Evolutionary conservation across 2,797 vertebrate species (phyloP).

Genomic region (Etheostoma perlongum): DNA sequence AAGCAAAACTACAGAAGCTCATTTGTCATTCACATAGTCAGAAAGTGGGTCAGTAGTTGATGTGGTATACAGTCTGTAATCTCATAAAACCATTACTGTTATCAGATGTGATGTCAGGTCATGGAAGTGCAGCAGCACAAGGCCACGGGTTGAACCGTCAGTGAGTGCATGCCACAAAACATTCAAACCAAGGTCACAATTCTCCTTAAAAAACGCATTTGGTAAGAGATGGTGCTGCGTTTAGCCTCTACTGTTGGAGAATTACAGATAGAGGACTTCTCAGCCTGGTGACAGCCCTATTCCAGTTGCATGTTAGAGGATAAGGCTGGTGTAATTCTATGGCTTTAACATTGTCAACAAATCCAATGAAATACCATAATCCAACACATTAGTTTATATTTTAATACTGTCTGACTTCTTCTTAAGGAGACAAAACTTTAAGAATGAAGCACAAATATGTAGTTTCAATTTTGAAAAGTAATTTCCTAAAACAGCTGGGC

Average conservation of each 20-base stretch:
- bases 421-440: background rate
- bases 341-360: background rate
- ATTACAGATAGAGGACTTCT: background rate
- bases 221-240: background rate
- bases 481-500: background rate
- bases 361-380: background rate
- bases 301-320: background rate
- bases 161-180: background rate
- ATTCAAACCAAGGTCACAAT: constrained; percentile 9
- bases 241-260: background rate
- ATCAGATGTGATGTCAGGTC: constrained; percentile 20
- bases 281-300: background rate
- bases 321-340: background rate
- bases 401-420: background rate
- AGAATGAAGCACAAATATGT: background rate
- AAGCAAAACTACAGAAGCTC: constrained; percentile 6
- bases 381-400: background rate
- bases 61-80: background rate
- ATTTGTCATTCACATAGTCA: constrained; percentile 21
- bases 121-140: constrained; percentile 5
- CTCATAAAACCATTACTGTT: background rate
- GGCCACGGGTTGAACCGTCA: constrained; percentile 15
- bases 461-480: background rate
- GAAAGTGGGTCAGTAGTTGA: constrained; percentile 2
- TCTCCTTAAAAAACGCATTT: background rate